These are phyloP conservation scores for Erpornis zantholeuca DNA, from an alignment of 2,113 vertebrate genomes.

Conservation along the genomic window DNA sequence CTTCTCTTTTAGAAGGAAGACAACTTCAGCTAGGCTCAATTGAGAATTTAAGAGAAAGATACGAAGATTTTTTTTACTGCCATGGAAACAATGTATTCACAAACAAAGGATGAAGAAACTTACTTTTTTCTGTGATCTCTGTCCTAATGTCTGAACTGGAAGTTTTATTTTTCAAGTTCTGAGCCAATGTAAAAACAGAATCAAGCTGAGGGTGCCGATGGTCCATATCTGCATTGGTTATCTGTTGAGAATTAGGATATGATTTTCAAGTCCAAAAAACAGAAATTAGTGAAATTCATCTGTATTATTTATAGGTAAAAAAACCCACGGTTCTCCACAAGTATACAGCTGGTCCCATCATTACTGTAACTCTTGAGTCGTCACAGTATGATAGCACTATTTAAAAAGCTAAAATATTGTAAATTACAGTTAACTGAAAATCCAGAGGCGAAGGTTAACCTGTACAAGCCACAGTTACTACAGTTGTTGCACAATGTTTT, in stretches of 20 bases:
- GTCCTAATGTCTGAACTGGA: constrained; percentile 90
- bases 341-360: background rate
- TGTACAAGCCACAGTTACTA: background rate
- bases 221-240: constrained; percentile 91
- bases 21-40: background rate
- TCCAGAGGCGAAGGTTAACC: background rate
- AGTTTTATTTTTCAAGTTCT: constrained; percentile 98
- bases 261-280: background rate
- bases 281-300: background rate
- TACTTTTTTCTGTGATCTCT: constrained; percentile 93
- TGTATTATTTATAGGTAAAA: background rate
- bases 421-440: background rate
- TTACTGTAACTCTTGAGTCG: background rate
- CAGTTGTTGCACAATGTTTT: background rate
- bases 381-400: background rate
- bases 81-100: background rate
- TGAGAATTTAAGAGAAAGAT: background rate
- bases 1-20: background rate
- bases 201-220: constrained; percentile 92
- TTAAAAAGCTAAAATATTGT: background rate
- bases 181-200: constrained; percentile 92
- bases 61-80: background rate
- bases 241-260: constrained; percentile 68
- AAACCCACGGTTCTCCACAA: background rate
- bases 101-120: constrained; percentile 27